A percentile compares a stretch with the other conserved stretches of the same genome.
Evolutionary conservation across 2,888 invertebrate genomes (phyloP).

Genomic region (Pheosia tremula): DNA sequence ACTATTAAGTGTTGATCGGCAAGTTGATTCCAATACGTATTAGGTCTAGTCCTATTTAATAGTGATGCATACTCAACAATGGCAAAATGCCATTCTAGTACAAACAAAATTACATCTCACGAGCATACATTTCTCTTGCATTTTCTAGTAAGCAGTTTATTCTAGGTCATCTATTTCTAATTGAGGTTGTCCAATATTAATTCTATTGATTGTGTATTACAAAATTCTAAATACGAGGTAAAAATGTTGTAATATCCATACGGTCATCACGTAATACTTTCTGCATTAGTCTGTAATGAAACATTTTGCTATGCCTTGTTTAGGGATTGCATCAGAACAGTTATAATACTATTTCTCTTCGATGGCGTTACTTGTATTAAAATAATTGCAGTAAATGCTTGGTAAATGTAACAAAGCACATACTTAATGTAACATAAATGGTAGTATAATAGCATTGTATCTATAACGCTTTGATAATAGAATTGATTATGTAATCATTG

Average conservation of each 20-base stretch:
- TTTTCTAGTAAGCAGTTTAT: not conserved
- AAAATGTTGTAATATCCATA: constrained; percentile 18
- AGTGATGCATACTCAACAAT: too few species aligned
- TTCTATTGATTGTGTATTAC: constrained; percentile 10
- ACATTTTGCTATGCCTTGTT: constrained; percentile 31
- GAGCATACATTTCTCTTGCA: too few species aligned
- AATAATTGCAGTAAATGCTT: constrained; percentile 47
- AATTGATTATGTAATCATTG: constrained; percentile 44
- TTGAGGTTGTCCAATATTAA: constrained; percentile 17
- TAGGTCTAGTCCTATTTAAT: too few species aligned
- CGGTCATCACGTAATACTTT: constrained; percentile 30
- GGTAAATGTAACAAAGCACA: constrained; percentile 24
- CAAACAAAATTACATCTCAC: too few species aligned
- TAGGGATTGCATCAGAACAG: constrained; percentile 37
- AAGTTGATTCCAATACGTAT: not conserved
- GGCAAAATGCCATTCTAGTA: too few species aligned
- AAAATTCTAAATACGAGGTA: constrained; percentile 22
- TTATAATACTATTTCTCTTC: constrained; percentile 28
- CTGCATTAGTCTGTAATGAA: constrained; percentile 22
- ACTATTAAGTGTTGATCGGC: not conserved
- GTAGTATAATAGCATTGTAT: constrained; percentile 26
- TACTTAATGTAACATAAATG: constrained; percentile 33
- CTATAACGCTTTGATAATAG: constrained; percentile 4
- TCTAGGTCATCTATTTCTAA: not conserved
- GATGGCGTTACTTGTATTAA: constrained; percentile 44